These are phyloP conservation scores for Siderastrea siderea DNA, from an alignment of 92 coral and sea anemone species.

Conservation along the genomic window DNA sequence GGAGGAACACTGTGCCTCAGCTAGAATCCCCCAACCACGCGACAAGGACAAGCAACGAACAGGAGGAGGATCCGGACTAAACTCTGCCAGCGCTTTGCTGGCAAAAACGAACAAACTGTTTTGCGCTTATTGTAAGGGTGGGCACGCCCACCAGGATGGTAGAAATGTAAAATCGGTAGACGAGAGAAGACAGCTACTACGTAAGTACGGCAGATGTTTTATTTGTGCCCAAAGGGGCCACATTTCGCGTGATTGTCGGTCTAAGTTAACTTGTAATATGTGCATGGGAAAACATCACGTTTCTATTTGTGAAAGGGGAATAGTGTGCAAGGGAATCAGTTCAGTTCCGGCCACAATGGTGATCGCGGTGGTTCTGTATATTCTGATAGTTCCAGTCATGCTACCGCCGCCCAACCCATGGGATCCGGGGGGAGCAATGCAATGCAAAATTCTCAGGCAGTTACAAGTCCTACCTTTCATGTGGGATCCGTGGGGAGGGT, in stretches of 20 bases:
- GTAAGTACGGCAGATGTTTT: conserved; percentile 55
- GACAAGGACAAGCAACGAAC: neutral
- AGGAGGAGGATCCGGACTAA: neutral
- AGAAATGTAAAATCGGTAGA: conserved; percentile 21
- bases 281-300: conserved; percentile 50
- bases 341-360: conserved; percentile 34
- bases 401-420: conserved; percentile 3
- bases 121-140: conserved; percentile 34
- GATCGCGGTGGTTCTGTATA: conserved; percentile 7
- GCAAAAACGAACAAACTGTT: conserved; percentile 12
- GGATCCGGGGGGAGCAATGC: conserved; percentile 25
- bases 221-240: conserved; percentile 56
- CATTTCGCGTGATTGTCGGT: conserved; percentile 19
- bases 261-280: conserved; percentile 22
- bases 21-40: neutral
- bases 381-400: conserved; percentile 29
- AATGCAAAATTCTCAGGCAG: neutral
- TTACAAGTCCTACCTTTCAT: conserved; percentile 27
- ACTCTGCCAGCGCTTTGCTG: conserved; percentile 26
- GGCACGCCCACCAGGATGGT: conserved; percentile 47
- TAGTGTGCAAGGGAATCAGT: conserved; percentile 1
- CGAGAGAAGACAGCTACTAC: conserved; percentile 28
- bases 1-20: conserved; percentile 20
- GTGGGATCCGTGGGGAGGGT: conserved; percentile 64
- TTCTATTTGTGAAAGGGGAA: conserved; percentile 30